These are phyloP conservation scores for Ectropis crepuscularia DNA, from an alignment of 2,888 invertebrate genomes.

Conservation along the genomic window DNA sequence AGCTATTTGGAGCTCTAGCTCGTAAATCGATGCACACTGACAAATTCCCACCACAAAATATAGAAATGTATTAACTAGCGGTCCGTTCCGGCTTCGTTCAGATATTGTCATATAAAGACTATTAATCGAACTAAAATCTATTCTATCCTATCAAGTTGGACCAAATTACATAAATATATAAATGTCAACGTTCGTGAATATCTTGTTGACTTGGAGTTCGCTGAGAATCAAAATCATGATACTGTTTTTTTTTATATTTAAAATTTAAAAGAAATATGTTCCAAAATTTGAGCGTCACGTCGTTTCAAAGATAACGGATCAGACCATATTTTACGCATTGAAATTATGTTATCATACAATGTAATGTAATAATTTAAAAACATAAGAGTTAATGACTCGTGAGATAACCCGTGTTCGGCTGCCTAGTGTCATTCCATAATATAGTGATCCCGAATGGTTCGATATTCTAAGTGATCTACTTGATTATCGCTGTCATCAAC, in stretches of 20 bases:
- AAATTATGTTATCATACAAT: background rate
- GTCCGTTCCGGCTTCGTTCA: background rate
- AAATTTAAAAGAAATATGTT: background rate
- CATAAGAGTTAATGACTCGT: conserved; percentile 13
- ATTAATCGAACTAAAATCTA: no score
- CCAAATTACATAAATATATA: no score
- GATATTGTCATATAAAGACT: no score
- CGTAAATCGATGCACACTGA: no score
- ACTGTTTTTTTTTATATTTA: no score
- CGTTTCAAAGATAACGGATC: background rate
- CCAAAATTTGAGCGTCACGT: background rate
- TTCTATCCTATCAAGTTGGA: no score
- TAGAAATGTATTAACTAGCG: background rate
- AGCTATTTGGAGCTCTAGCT: background rate
- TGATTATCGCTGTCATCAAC: background rate
- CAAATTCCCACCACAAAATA: no score
- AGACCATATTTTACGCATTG: conserved; percentile 6
- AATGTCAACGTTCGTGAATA: no score
- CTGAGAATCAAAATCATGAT: no score
- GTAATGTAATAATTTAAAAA: background rate
- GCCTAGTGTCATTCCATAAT: conserved; percentile 7
- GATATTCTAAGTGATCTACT: conserved; percentile 3
- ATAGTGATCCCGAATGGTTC: conserved; percentile 10
- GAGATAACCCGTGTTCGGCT: conserved; percentile 39
- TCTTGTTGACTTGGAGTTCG: no score